Evolutionary conservation across 2,113 vertebrate species (phyloP).

Genomic region (Synchiropus splendidus): DNA sequence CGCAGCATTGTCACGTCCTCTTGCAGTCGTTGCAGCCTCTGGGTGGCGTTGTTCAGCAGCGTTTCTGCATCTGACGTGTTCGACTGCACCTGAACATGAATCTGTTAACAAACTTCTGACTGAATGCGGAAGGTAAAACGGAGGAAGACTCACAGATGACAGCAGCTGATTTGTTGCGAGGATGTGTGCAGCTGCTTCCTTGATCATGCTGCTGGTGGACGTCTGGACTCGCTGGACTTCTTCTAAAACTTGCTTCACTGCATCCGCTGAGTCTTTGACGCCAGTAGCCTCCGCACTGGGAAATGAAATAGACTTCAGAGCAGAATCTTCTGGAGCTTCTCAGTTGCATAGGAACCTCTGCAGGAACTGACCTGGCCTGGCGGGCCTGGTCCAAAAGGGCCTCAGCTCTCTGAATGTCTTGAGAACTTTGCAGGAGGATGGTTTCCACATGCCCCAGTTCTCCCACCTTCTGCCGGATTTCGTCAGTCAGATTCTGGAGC

Average conservation of each 20-base stretch:
- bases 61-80: constrained; percentile 82
- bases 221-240: constrained; percentile 82
- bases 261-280: constrained; percentile 76
- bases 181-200: constrained; percentile 82
- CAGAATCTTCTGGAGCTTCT: background rate
- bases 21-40: constrained; percentile 75
- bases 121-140: background rate
- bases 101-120: background rate
- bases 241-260: constrained; percentile 79
- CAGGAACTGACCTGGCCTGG: constrained; percentile 69
- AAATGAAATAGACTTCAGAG: background rate
- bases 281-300: constrained; percentile 78
- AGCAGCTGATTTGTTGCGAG: constrained; percentile 81
- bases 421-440: constrained; percentile 83
- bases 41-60: constrained; percentile 77
- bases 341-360: background rate
- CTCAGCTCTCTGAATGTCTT: constrained; percentile 82
- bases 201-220: constrained; percentile 79
- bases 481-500: constrained; percentile 82
- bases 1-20: constrained; percentile 73
- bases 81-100: constrained; percentile 73
- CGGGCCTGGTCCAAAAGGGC: constrained; percentile 80
- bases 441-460: constrained; percentile 85
- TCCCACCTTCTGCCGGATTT: constrained; percentile 83
- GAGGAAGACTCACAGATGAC: constrained; percentile 65